Base-by-base conservation (phyloP, 2,113 vertebrate species). In the Chlamydotis undulata region DNA sequence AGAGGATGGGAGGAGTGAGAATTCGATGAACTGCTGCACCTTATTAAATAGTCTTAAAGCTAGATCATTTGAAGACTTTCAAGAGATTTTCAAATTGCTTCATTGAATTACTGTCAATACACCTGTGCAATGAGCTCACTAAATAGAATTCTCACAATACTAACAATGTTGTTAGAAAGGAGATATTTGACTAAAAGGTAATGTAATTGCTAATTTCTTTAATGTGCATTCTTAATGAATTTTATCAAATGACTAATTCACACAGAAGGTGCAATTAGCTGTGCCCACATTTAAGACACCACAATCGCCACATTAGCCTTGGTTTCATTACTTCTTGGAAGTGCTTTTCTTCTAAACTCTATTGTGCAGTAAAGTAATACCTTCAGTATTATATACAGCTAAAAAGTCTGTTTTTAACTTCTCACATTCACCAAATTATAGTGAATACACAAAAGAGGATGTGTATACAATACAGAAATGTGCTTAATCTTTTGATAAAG, bases 181-280 rank as follows among this genome's bases (percentile, higher is more conserved):
- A 98, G 92, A 95, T 71, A 96, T 97, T 97, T 97, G 92, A 96
- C 93, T 97, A 97, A 97, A 97, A 97, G 91, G 57, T 92, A 81
- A 90, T 89, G 64, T 60, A 96, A 96, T 97, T 96, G 93, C 86
- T 94, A 96, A 63, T 98, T 97, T 97, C 96, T 98, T 97, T 97
- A 97, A 97, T 97, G 96, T 96, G 94, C 47, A 95, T 96, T 96
- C 87, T 91, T 97, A 98, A 98, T 97, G 94, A 97, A 96, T 97
- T 98, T 97, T 97, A 96, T 97, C 97, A 97, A 96, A 97, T 97
- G 93, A 87, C 94, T 96, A 92, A 96, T 97, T 97, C 96, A 96
- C 95, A 95, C 71, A 73, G 96, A 97, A 96, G 94, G 97, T 90
- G 92, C 91, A 96, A 96, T 98, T 98, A 97, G 88, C 92, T 97